Base-by-base conservation (phyloP, 2,888 invertebrate genomes). In the Quadroppia sp. region DNA sequence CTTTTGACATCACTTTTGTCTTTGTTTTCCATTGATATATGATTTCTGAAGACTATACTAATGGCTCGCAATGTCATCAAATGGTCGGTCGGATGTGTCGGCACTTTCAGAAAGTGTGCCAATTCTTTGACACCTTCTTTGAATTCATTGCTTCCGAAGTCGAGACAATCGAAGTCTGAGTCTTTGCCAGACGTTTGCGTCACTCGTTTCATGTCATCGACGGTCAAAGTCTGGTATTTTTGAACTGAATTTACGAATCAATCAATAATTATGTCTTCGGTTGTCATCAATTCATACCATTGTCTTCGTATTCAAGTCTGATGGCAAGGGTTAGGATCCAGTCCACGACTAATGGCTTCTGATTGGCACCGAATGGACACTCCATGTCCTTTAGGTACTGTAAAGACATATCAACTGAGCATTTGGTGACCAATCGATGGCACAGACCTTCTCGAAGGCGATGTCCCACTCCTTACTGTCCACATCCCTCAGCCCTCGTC, bases 301-400 rank as follows among this genome's bases (percentile, higher is more conserved):
- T 88, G 81, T 92, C 92, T 25, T 89, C 87, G 82, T 90, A 94
- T 81, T 93, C 92, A 73, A 91, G 85, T 81, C 90, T 86, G 7
- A 94, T 86, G 32, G 95, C 94, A 81, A 89, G 88, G 0, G 90
- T 90, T 0, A 94, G 82, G 25, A 96, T 82, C 93, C 94, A 95
- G 78, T 92, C 91, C 0, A 94, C 81, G 78, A 91, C 88, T 81
- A 91, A 91, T 71, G 86, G 78, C 3, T 86, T 84, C 0, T 86
- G 84, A 9, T 85, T 85, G 71, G 80, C 74, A 32, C 77, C 59
- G 20, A 87, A 83, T 0, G 93, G 93, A 82, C 91, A 91, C 0
- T 87, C 87, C 56, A 94, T 81, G 80, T 91, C 90, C 67, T 82
- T 84, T 79, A 91, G 88, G 81, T 94, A 96, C 79, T 88, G 78